Evolutionary conservation across 2,888 invertebrate species (phyloP), one percentile per base, ranked within the genome.

Genomic region (Temnothorax unifasciatus): DNA sequence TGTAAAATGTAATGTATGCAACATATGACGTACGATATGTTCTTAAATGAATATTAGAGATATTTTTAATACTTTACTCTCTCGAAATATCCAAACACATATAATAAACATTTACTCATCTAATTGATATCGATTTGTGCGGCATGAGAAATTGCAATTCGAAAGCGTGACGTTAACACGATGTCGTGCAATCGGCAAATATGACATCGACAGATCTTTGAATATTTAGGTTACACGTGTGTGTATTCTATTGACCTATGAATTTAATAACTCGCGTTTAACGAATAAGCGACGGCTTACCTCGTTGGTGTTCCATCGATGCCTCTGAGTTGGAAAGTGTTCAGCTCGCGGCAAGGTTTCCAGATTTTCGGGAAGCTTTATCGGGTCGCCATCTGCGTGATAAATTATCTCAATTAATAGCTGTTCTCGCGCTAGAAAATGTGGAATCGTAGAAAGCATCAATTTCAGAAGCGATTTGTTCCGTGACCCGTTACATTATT

Each of bases 251-350:
- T 83, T 68, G 85, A 85, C 68, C 74, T 61, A 68, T 29, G 47
- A 83, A 74, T 84, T 84, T 83, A 68, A 83, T 57, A 54, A 54
- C 44, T 77, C 34, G 44, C 57, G 44, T 71, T 59, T 79, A 79
- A 79, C 71, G 44, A 79, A 68, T 34, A 44, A 79, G 34, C 59
- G 34, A 79, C 11, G 21, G 91, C 96, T 96, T 95, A 99, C 99
- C 98, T 99, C 99, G 96, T 99, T 99, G 95, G 99, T 99, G 97
- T 99, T 99, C 99, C 99, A 99, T 92, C 99, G 97, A 95, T 99
- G 99, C 95, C 99, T 96, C 95, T 98, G 98, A 92, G 97, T 97
- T 90, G 99, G 98, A 95, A 99, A 99, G 95, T 98, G 98, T 95
- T 99, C 98, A 88, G 99, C 98, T 93, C 98, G 97, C 92, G 98